Evolutionary conservation across 1,140 invertebrate genomes (phyloP).

Genomic region (Nixonia krombeini): DNA sequence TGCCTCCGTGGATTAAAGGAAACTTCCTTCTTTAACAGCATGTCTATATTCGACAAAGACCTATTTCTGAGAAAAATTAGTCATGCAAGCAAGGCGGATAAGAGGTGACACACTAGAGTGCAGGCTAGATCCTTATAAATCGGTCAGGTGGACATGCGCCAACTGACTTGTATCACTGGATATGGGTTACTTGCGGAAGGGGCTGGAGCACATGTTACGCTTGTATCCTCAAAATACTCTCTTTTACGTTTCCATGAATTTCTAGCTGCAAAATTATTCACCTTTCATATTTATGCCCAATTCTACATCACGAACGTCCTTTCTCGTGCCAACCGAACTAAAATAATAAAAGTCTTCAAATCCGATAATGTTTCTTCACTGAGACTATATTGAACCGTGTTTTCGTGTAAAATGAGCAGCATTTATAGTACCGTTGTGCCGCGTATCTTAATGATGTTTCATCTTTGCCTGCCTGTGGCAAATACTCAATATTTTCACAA

Average conservation of each 20-base stretch:
- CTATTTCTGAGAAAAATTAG: conserved; percentile 58
- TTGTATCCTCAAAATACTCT: conserved; percentile 52
- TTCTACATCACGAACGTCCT: background rate
- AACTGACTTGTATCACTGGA: conserved; percentile 57
- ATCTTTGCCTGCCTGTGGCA: too few relatives aligned
- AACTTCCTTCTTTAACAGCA: conserved; percentile 15
- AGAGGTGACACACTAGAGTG: conserved; percentile 67
- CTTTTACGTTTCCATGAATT: conserved; percentile 46
- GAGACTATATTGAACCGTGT: too few relatives aligned
- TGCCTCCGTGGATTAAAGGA: conserved; percentile 12
- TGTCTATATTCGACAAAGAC: conserved; percentile 41
- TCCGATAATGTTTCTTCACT: too few relatives aligned
- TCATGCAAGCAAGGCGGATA: conserved; percentile 67
- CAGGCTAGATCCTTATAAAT: conserved; percentile 63
- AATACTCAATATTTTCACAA: too few relatives aligned
- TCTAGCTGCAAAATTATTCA: background rate
- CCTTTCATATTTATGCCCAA: background rate
- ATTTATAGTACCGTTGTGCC: too few relatives aligned
- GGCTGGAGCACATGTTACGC: conserved; percentile 48
- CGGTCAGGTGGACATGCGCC: conserved; percentile 68
- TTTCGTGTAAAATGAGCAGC: too few relatives aligned
- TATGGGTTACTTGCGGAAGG: conserved; percentile 30
- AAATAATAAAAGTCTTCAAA: too few relatives aligned
- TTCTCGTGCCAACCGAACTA: too few relatives aligned
- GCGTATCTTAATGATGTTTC: too few relatives aligned